Evolutionary conservation across 2,888 invertebrate species (phyloP), one percentile per base, ranked within the genome.

Genomic region (Phania funesta): DNA sequence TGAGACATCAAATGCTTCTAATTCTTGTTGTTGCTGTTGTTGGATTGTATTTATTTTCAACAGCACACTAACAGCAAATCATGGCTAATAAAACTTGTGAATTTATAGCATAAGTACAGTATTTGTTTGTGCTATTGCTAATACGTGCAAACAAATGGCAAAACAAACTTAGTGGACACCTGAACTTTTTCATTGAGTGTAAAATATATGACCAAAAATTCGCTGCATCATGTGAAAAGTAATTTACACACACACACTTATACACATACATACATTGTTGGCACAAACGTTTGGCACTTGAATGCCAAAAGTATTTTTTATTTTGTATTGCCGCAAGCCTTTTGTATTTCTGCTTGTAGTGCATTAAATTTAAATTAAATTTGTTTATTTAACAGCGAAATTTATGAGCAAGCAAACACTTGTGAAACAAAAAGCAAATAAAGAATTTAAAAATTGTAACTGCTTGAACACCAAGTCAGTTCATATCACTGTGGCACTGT

Each of bases 281-380:
- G 54, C 20, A 54, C 1, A n/a, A 24, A 44, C 8, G 3, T 9
- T 46, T 46, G 32, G 16, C 48, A 64, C 48, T 48, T 64, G 22
- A 48, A 48, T 22, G 22, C n/a, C 4, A 20, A 64, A 20, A 32
- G 6, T 32, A 9, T 32, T 38, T 24, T 38, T 65, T 50, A 22
- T 32, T 26, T 62, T 29, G 3, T 26, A 8, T 52, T 67, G 41
- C 8, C 18, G 22, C 1, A 35, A n/a, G 1, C n/a, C 13, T 38
- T 13, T 0, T 38, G 13, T 38, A n/a, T 38, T 1, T n/a, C n/a
- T 38, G 2, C 0, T 38, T 44, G 41, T 44, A 16, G 11, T 44
- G 18, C 2, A 44, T 44, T 44, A 44, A 56, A 70, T 70, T 32
- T 68, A 20, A 54, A 68, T 54, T n/a, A 29, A 68, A 68, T 44